Conservation (phyloP, 1,140 invertebrate genomes). For the Ctenoplectra terminalis region DNA sequence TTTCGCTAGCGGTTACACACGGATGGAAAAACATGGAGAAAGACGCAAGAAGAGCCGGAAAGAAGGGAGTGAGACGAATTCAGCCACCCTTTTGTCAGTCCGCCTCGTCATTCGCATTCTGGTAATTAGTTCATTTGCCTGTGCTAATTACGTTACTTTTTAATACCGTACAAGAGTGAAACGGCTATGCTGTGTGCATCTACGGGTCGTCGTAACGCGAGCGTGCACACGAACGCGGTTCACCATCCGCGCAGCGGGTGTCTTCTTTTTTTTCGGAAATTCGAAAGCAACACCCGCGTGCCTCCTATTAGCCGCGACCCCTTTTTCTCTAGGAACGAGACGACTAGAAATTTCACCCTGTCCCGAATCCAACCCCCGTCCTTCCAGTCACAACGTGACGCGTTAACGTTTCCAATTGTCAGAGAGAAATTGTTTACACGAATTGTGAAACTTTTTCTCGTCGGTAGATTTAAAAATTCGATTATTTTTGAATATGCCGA, state of each 20-base stretch:
- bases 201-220: not conserved
- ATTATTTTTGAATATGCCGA: too few relatives aligned
- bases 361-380: not conserved
- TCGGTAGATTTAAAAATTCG: not conserved
- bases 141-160: slow-evolving; percentile 80
- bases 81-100: slow-evolving; percentile 73
- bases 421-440: not conserved
- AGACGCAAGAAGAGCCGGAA: slow-evolving; percentile 29
- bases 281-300: slow-evolving; percentile 44
- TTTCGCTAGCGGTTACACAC: slow-evolving; percentile 1
- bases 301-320: slow-evolving; percentile 20
- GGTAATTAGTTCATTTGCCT: slow-evolving; percentile 82
- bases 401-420: slow-evolving; percentile 2
- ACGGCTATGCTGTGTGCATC: slow-evolving; percentile 3
- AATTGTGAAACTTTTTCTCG: not conserved
- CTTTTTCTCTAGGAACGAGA: slow-evolving; percentile 10
- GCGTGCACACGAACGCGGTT: not conserved
- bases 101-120: slow-evolving; percentile 77
- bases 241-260: not conserved
- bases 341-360: slow-evolving; percentile 27
- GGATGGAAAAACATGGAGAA: slow-evolving; percentile 29
- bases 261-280: slow-evolving; percentile 35
- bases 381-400: not conserved
- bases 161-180: slow-evolving; percentile 69
- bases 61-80: slow-evolving; percentile 41